Conservation (phyloP, 1,140 invertebrate genomes). For the Euura saliciscinereae region DNA sequence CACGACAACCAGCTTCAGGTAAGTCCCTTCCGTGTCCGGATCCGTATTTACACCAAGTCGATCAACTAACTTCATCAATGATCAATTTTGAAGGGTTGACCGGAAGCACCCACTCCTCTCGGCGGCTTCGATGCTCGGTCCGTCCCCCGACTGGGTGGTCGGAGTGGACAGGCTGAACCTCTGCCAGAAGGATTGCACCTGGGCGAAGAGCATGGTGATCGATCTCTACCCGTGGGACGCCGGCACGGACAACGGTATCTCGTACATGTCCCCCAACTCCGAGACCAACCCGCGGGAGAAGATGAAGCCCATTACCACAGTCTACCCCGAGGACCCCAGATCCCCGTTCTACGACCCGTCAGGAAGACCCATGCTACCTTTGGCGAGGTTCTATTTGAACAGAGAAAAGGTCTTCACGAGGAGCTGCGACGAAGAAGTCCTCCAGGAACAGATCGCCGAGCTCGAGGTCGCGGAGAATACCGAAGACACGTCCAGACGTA, state of each 20-base stretch:
- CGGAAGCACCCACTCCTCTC: conserved; percentile 89
- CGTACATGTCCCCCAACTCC: conserved; percentile 88
- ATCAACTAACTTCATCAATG: neutral
- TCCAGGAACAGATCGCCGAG: conserved; percentile 66
- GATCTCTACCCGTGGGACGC: conserved; percentile 95
- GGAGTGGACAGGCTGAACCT: conserved; percentile 88
- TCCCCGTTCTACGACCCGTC: conserved; percentile 90
- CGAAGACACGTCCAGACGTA: conserved; percentile 75
- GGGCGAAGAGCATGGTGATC: conserved; percentile 79
- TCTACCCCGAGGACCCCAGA: conserved; percentile 83
- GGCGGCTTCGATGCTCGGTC: conserved; percentile 92
- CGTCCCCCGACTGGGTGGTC: conserved; percentile 95
- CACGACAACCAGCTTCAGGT: conserved; percentile 79
- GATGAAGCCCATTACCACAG: conserved; percentile 87
- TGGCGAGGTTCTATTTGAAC: conserved; percentile 78
- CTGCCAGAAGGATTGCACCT: conserved; percentile 87
- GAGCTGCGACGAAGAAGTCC: conserved; percentile 72
- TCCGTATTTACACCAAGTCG: neutral
- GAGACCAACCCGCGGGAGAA: conserved; percentile 86
- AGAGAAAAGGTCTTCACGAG: conserved; percentile 75
- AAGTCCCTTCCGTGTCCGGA: conserved; percentile 8
- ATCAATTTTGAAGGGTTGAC: conserved; percentile 69
- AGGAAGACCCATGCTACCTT: conserved; percentile 76
- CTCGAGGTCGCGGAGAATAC: conserved; percentile 71
- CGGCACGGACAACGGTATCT: conserved; percentile 91